Conservation (phyloP, 1,140 invertebrate genomes). For the Bombus waltoni region DNA sequence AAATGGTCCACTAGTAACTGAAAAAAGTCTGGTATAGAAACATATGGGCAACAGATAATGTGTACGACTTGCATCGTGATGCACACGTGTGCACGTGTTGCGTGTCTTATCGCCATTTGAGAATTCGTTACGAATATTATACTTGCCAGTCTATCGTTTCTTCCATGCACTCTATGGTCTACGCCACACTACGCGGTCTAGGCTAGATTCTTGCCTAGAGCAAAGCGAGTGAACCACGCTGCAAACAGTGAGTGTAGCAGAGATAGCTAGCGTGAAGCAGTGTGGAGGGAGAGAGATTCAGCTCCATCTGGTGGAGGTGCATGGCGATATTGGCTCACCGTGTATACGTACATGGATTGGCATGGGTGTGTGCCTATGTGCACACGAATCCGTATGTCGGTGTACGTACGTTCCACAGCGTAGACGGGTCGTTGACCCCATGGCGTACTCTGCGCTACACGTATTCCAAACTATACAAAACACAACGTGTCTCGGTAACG, state of each 20-base stretch:
- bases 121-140: conserved; percentile 59
- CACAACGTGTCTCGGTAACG: conserved; percentile 69
- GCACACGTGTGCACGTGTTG: not conserved
- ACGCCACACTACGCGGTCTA: conserved; percentile 50
- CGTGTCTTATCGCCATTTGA: conserved; percentile 12
- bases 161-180: conserved; percentile 29
- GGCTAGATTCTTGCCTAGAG: conserved; percentile 66
- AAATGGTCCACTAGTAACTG: too few relatives aligned
- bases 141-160: conserved; percentile 16
- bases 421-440: conserved; percentile 80
- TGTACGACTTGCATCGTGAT: too few relatives aligned
- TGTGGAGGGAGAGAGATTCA: conserved; percentile 54
- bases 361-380: not conserved
- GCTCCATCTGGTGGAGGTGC: conserved; percentile 73
- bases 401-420: conserved; percentile 66
- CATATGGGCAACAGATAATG: not conserved
- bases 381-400: not conserved
- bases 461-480: conserved; percentile 79
- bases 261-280: conserved; percentile 34
- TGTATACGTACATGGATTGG: conserved; percentile 5
- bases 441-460: conserved; percentile 72
- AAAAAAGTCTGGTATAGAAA: not conserved
- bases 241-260: not conserved
- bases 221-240: conserved; percentile 3
- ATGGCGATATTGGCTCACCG: conserved; percentile 60